Conservation (phyloP, 2,888 invertebrate genomes). For the Philopedon plagiatum region DNA sequence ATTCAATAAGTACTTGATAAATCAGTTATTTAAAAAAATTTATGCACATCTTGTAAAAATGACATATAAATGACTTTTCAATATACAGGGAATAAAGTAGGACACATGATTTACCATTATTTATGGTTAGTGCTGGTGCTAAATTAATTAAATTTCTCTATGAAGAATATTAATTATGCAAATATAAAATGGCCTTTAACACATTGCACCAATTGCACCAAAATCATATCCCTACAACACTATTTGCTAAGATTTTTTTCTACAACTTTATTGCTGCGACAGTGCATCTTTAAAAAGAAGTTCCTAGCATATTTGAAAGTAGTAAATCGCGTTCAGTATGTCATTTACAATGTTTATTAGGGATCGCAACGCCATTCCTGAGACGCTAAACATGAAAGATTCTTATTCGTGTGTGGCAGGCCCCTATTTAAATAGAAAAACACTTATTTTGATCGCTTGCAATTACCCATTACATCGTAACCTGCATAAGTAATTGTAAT, state of each 20-base stretch:
- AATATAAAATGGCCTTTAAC: too few relatives aligned
- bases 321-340: neutral
- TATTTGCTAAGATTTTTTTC: neutral
- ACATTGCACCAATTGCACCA: too few relatives aligned
- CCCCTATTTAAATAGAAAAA: constrained; percentile 48
- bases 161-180: too few relatives aligned
- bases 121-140: too few relatives aligned
- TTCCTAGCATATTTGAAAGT: neutral
- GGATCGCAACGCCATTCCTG: neutral
- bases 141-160: too few relatives aligned
- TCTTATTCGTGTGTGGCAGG: constrained; percentile 46
- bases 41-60: neutral
- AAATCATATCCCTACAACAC: too few relatives aligned
- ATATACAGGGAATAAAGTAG: too few relatives aligned
- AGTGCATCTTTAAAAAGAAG: too few relatives aligned
- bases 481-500: constrained; percentile 44
- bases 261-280: too few relatives aligned
- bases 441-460: constrained; percentile 49
- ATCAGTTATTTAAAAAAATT: neutral
- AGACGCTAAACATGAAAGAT: constrained; percentile 33
- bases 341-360: neutral
- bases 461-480: constrained; percentile 46
- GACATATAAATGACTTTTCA: neutral
- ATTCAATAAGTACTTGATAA: neutral
- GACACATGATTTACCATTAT: too few relatives aligned